Evolutionary conservation across 2,797 vertebrate species (phyloP).

Genomic region (Oreochromis grahami): DNA sequence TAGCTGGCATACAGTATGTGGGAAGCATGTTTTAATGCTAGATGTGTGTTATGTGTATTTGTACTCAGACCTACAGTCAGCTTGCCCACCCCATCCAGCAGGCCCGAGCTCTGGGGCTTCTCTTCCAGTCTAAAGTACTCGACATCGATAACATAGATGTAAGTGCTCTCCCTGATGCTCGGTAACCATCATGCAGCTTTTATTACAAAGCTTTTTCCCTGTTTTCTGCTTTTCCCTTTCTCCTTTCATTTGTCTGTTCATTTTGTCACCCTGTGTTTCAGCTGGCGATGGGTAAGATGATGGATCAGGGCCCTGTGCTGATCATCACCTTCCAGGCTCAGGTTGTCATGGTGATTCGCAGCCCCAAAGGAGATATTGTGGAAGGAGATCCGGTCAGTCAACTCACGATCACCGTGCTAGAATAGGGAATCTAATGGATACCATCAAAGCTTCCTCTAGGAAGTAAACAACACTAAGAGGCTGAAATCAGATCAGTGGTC

Average conservation of each 20-base stretch:
- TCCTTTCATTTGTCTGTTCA: not conserved
- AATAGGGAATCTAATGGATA: not conserved
- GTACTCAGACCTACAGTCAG: slow-evolving; percentile 87
- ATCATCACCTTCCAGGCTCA: slow-evolving; percentile 96
- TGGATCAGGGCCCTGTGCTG: slow-evolving; percentile 92
- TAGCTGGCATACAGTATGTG: not conserved
- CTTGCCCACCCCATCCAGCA: slow-evolving; percentile 91
- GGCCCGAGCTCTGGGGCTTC: slow-evolving; percentile 82
- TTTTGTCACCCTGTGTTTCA: slow-evolving; percentile 42
- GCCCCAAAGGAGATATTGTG: slow-evolving; percentile 85
- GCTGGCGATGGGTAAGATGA: slow-evolving; percentile 95
- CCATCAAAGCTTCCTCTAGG: not conserved
- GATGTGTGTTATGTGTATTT: slow-evolving; percentile 5
- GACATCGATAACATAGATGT: slow-evolving; percentile 93
- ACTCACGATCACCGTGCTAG: not conserved
- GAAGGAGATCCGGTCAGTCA: slow-evolving; percentile 89
- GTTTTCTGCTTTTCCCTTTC: not conserved
- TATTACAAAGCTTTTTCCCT: not conserved
- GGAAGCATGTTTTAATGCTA: not conserved
- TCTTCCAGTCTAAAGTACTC: slow-evolving; percentile 89
- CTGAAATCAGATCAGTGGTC: not conserved
- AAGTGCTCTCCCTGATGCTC: slow-evolving; percentile 53
- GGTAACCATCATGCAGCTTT: not conserved
- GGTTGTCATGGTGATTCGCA: slow-evolving; percentile 88
- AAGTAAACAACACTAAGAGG: slow-evolving; percentile 7